These are phyloP conservation scores for Eulemur rufifrons DNA, from an alignment of 2,113 vertebrate species.

Conservation along the genomic window DNA sequence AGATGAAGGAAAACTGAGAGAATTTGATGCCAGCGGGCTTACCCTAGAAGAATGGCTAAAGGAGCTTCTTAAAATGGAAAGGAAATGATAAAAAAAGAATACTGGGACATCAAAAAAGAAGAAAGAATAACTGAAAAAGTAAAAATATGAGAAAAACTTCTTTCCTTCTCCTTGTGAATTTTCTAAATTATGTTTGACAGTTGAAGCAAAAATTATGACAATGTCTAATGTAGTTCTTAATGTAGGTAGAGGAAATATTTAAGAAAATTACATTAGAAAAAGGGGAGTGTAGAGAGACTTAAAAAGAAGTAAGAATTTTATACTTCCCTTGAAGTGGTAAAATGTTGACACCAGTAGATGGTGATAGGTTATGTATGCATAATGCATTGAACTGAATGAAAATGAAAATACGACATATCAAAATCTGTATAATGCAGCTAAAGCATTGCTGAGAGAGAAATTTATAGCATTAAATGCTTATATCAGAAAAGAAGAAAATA, in stretches of 20 bases:
- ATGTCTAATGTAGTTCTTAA: background rate
- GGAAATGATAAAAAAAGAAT: background rate
- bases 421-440: slow-evolving; percentile 6
- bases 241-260: background rate
- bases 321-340: background rate
- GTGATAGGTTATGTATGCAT: background rate
- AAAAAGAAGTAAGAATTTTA: background rate
- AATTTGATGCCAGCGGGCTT: background rate
- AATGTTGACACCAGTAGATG: slow-evolving; percentile 31
- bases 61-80: slow-evolving; percentile 26
- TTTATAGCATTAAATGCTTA: slow-evolving; percentile 32
- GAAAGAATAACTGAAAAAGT: background rate
- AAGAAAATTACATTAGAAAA: slow-evolving; percentile 18
- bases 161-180: slow-evolving; percentile 26
- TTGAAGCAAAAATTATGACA: slow-evolving; percentile 39
- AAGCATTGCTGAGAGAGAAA: background rate
- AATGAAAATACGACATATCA: slow-evolving; percentile 5
- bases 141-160: background rate
- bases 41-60: background rate
- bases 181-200: slow-evolving; percentile 18
- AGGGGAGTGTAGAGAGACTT: background rate
- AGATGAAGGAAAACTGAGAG: background rate
- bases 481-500: slow-evolving; percentile 26
- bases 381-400: background rate
- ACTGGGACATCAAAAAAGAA: slow-evolving; percentile 14